Evolutionary conservation across 2,113 vertebrate species (phyloP), one percentile per base, ranked within the genome.

Genomic region (Campylomormyrus tamandua): DNA sequence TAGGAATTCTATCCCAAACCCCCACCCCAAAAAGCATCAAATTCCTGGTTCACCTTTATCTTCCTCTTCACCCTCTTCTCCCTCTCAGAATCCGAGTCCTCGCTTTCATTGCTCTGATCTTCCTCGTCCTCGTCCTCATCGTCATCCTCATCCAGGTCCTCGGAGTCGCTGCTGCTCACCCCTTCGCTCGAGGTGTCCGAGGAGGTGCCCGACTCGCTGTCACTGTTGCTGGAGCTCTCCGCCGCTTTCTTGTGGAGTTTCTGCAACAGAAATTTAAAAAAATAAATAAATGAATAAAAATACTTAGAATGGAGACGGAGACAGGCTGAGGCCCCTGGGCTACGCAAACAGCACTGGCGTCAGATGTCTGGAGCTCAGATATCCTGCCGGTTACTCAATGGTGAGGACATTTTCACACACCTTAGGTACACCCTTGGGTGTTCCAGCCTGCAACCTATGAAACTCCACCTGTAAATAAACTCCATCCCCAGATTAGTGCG

Each of bases 171-270:
- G 90, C 97, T 98, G 91, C 96, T 97, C 87, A 97, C 95, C 19
- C 96, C 96, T 92, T 98, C 97, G 90, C 97, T 98, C 53, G 97
- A 97, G 90, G 96, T 97, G 92, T 97, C 97, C 27, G 97, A 98
- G 53, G 97, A 96, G 85, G 97, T 97, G 87, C 96, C 98, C 0
- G 97, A 98, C 90, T 97, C 97, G 93, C 97, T 98, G 92, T 97
- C 97, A 0, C 96, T 98, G 93, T 97, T 97, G 94, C 97, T 98
- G 50, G 96, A 97, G 93, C 96, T 97, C 93, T 98, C 97, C 91
- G 95, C 74, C 31, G 95, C 56, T 94, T 96, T 98, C 92, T 97
- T 97, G 90, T 95, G 96, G 92, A 95, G 95, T 91, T 97, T 97
- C 96, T 98, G 88, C 62, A 70, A 31, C 62, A 70, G n/a, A 10